A percentile compares a stretch with the other conserved stretches of the same genome.
phyloP scores from a whole-genome alignment of 2,888 invertebrate species.

The Chrysotoxum bicinctum region DNA sequence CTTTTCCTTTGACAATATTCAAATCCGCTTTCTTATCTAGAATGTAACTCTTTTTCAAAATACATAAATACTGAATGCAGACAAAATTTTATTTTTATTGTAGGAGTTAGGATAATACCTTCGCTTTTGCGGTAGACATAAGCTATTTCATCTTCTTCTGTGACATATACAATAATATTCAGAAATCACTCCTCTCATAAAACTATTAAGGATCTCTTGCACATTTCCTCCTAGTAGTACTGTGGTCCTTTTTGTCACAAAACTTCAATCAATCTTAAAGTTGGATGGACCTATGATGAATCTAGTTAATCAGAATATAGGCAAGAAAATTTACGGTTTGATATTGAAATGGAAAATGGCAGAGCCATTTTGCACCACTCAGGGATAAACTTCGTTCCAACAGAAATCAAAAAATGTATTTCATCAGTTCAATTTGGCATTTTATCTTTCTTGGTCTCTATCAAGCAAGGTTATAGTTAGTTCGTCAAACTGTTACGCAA shows the following conservation, averaged over 20 bases:
- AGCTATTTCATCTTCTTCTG: background rate
- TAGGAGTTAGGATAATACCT: background rate
- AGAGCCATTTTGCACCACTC: too few relatives aligned
- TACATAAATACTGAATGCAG: background rate
- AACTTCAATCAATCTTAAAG: too few relatives aligned
- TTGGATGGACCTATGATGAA: too few relatives aligned
- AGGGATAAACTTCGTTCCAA: too few relatives aligned
- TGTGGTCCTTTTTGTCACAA: background rate
- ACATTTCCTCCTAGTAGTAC: background rate
- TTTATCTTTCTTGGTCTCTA: too few relatives aligned
- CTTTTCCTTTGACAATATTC: background rate
- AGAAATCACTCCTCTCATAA: background rate
- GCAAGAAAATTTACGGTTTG: too few relatives aligned
- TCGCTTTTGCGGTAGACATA: background rate
- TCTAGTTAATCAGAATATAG: too few relatives aligned
- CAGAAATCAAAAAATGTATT: too few relatives aligned
- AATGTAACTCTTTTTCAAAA: background rate
- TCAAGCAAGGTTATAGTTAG: too few relatives aligned
- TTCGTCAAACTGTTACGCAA: too few relatives aligned
- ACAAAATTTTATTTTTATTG: background rate
- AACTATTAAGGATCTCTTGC: background rate
- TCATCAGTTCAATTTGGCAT: too few relatives aligned
- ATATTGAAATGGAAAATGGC: too few relatives aligned
- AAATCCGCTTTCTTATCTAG: background rate
- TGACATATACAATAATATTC: background rate